Percentiles rank a stretch among this genome's conserved stretches.
phyloP scores from a whole-genome alignment of 2,113 vertebrate genomes.

The Struthio camelus region DNA sequence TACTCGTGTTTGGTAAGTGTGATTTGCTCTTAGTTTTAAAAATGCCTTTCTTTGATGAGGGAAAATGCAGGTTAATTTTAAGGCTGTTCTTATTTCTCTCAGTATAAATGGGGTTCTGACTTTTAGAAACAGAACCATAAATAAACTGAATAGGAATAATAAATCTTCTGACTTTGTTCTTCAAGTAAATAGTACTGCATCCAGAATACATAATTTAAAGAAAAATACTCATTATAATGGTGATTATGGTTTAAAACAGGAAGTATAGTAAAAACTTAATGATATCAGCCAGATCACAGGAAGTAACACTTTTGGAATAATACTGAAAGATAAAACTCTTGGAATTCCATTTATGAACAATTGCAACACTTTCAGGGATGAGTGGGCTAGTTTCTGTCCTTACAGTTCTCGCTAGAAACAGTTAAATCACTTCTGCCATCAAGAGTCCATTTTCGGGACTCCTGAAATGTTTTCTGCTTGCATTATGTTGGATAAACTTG shows the following conservation, averaged over 20 bases:
- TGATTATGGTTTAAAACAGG: neutral
- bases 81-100: neutral
- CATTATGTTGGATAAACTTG: neutral
- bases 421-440: neutral
- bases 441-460: neutral
- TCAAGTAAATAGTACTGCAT: neutral
- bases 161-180: neutral
- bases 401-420: neutral
- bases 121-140: neutral
- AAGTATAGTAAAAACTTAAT: neutral
- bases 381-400: neutral
- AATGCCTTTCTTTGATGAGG: neutral
- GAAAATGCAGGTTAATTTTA: neutral
- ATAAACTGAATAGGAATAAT: neutral
- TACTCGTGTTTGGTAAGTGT: conserved; percentile 94
- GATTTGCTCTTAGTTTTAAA: neutral
- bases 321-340: neutral
- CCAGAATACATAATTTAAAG: neutral
- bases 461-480: neutral
- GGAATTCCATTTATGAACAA: neutral
- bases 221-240: no score
- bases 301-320: neutral
- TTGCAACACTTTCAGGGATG: neutral
- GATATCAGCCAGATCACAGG: neutral
- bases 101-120: neutral